A percentile compares a stretch with the other conserved stretches of the same genome.
These are phyloP conservation scores for Protobothrops flavoviridis DNA, from an alignment of 2,113 vertebrate species.

Conservation along the genomic window DNA sequence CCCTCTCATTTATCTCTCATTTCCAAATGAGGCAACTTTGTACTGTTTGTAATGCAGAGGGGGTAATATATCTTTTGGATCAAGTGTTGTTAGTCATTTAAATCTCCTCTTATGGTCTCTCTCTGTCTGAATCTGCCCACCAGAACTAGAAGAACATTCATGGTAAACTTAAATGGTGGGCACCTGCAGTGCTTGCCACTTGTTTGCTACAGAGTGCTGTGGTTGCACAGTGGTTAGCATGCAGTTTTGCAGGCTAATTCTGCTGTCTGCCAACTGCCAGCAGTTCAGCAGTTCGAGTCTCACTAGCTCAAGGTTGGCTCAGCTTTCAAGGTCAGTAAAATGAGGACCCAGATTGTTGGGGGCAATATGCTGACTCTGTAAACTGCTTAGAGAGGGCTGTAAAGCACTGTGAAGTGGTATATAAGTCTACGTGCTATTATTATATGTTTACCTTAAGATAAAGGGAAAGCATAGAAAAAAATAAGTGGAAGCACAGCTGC, in stretches of 20 bases:
- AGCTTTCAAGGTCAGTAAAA: not conserved
- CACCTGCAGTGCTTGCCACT: not conserved
- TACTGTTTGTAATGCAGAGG: not conserved
- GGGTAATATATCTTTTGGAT: not conserved
- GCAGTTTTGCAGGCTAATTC: no score
- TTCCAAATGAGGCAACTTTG: not conserved
- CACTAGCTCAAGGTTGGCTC: not conserved
- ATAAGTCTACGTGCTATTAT: not conserved
- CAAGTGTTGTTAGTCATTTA: not conserved
- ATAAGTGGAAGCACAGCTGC: not conserved
- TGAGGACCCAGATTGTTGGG: not conserved
- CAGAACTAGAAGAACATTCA: not conserved
- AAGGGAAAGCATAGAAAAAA: not conserved
- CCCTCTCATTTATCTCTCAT: not conserved
- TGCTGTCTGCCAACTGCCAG: no score
- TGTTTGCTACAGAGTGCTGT: not conserved
- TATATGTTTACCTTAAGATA: not conserved
- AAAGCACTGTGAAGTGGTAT: not conserved
- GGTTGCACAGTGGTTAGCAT: not conserved
- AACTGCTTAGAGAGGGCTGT: not conserved
- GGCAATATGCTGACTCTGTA: not conserved
- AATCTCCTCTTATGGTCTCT: not conserved
- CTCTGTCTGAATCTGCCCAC: not conserved
- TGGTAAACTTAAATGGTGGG: not conserved
- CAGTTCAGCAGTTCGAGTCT: not conserved